Evolutionary conservation across 1,140 invertebrate species (phyloP).

Genomic region (Eumeta japonica): DNA sequence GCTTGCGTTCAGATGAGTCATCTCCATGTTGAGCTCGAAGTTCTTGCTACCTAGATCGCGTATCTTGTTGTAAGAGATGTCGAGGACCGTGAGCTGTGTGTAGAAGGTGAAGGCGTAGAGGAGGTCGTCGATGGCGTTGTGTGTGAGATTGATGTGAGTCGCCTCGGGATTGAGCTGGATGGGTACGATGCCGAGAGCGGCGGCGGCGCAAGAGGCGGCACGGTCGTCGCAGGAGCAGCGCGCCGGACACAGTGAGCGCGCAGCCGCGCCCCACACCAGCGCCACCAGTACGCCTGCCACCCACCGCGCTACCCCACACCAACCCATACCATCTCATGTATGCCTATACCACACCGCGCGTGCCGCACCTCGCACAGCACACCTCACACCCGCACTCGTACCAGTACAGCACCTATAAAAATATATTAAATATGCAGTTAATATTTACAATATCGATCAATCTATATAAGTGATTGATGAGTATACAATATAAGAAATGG

Average conservation of each 20-base stretch:
- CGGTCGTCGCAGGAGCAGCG: conserved; percentile 81
- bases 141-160: conserved; percentile 72
- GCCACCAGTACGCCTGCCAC: conserved; percentile 44
- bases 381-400: too few species aligned
- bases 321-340: conserved; percentile 57
- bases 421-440: too few species aligned
- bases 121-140: conserved; percentile 71
- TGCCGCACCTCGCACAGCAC: too few species aligned
- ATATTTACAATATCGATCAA: too few species aligned
- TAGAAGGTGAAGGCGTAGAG: conserved; percentile 76
- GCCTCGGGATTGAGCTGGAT: conserved; percentile 86
- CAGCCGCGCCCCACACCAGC: conserved; percentile 32
- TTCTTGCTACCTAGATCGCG: conserved; percentile 74
- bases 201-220: conserved; percentile 70
- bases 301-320: conserved; percentile 46
- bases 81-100: conserved; percentile 72
- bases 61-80: conserved; percentile 80
- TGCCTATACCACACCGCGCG: conserved; percentile 16
- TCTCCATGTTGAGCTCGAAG: conserved; percentile 71
- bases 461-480: too few species aligned
- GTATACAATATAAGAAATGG: too few species aligned
- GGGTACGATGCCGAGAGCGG: conserved; percentile 77
- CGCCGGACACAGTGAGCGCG: conserved; percentile 71
- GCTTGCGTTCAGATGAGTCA: conserved; percentile 74
- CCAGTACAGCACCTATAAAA: too few species aligned